Conservation (phyloP, 2,888 invertebrate genomes). For the Amphipoea oculea region DNA sequence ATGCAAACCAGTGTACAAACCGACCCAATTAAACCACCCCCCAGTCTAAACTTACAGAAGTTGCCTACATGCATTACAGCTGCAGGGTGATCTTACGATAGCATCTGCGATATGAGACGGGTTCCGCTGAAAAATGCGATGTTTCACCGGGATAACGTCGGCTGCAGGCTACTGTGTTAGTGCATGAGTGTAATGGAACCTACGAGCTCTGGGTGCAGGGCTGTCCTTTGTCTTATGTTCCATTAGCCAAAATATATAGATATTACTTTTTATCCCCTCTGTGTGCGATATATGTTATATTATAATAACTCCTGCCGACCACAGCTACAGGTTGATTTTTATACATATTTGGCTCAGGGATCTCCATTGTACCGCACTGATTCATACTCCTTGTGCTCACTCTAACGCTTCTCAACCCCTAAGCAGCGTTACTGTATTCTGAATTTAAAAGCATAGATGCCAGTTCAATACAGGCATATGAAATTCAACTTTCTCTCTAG, state of each 20-base stretch:
- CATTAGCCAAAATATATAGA: neutral
- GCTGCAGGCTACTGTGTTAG: constrained; percentile 58
- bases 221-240: constrained; percentile 29
- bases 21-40: neutral
- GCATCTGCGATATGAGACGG: constrained; percentile 53
- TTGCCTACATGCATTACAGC: constrained; percentile 31
- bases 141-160: constrained; percentile 52
- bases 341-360: neutral
- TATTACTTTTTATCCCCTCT: neutral
- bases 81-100: constrained; percentile 49
- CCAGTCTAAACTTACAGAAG: neutral
- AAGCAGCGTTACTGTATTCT: neutral
- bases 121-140: constrained; percentile 63
- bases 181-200: constrained; percentile 68
- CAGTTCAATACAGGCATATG: neutral
- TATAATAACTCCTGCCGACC: neutral
- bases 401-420: neutral
- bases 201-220: constrained; percentile 32
- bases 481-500: neutral
- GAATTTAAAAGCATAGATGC: neutral
- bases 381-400: neutral
- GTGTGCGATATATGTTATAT: neutral
- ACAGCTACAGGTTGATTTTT: neutral
- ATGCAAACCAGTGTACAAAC: neutral
- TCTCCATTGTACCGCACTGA: neutral